Evolutionary conservation across 2,797 vertebrate genomes (phyloP), one percentile per base, ranked within the genome.

Genomic region (Acrocephalus scirpaceus): DNA sequence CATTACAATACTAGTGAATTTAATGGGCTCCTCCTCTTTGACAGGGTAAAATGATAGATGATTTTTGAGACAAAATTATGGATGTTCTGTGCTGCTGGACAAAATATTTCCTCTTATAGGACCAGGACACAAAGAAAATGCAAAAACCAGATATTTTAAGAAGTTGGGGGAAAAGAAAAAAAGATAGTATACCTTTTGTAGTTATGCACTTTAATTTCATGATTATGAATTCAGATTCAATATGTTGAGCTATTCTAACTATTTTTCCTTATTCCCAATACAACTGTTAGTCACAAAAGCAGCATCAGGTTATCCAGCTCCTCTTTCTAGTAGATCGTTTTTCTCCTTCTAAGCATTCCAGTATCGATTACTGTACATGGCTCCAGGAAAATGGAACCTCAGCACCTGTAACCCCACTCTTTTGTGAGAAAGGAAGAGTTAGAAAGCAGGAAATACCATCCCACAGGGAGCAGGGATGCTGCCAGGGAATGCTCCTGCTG

Each of bases 131-230:
- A 11, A 61, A 32, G 16, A 74, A 76, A 71, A 71, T 21, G 8
- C 4, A 53, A 83, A 66, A 90, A 7, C 2, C 40, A 47, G 19
- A 6, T 3, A n/a, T 47, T 50, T 88, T 51, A 66, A 36, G 30
- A 60, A 32, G 23, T 1, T 29, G 2, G 5, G 7, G 7, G 5
- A 2, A 13, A 7, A 7, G 23, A 26, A 10, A 14, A 17, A 32
- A 26, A 10, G 3, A 13, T 7, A 13, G 16, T 5, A 16, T 26
- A 5, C 3, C 3, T 66, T 73, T 83, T 72, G 6, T 15, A 72
- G 27, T 29, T 75, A 47, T 12, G 47, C 26, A n/a, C 17, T 38
- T 8, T 13, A 12, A n/a, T 71, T 64, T 44, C 32, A 53, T 4
- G 7, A 50, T 30, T 32, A 18, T 30, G 6, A 67, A 60, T 75